Conservation (phyloP, 2,888 invertebrate species). For the Callimorpha dominula region DNA sequence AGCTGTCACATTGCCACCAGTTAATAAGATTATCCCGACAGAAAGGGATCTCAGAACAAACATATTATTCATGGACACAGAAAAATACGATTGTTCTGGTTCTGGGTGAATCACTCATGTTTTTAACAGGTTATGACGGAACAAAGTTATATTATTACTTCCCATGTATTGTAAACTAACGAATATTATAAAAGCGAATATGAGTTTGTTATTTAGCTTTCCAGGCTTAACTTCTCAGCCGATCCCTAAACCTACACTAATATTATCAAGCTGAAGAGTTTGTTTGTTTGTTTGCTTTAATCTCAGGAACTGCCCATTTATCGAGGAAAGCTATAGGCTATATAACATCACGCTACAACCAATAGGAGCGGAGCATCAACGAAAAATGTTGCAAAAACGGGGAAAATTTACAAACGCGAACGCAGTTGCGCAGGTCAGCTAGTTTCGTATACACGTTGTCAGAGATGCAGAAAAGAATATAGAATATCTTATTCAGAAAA, state of each 20-base stretch:
- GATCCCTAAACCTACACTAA: too few relatives aligned
- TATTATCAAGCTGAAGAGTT: too few relatives aligned
- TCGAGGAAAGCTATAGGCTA: too few relatives aligned
- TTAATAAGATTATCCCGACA: slow-evolving; percentile 4
- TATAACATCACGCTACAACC: too few relatives aligned
- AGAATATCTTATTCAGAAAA: background rate
- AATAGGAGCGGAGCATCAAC: too few relatives aligned
- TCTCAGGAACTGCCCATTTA: too few relatives aligned
- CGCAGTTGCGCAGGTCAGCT: too few relatives aligned
- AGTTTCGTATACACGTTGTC: too few relatives aligned
- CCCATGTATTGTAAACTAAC: background rate
- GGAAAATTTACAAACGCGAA: too few relatives aligned
- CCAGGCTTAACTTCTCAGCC: background rate
- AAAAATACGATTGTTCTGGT: background rate
- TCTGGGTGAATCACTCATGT: background rate
- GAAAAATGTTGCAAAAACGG: too few relatives aligned
- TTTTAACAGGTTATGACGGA: background rate
- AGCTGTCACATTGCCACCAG: slow-evolving; percentile 29
- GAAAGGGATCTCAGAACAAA: slow-evolving; percentile 1
- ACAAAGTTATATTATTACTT: background rate
- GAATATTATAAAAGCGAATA: background rate
- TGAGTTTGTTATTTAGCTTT: background rate
- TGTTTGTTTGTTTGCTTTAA: too few relatives aligned
- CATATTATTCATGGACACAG: background rate
- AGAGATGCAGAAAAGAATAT: background rate